These are phyloP conservation scores for Cydia amplana DNA, from an alignment of 1,140 invertebrate species.

Conservation along the genomic window DNA sequence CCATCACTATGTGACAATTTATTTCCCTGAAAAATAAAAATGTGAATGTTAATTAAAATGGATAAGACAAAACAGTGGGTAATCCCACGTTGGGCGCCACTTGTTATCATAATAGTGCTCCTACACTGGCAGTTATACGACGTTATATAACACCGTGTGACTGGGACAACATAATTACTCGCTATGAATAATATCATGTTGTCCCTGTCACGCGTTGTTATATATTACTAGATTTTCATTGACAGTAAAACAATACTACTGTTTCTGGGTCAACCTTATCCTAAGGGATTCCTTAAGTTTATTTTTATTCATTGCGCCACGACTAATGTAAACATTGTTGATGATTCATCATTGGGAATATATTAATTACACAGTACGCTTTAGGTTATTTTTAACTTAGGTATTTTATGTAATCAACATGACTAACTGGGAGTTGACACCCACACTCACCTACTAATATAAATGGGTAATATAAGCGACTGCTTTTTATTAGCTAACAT, in stretches of 20 bases:
- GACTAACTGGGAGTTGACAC: not conserved
- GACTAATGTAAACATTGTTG: not conserved
- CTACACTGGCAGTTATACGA: too few relatives aligned
- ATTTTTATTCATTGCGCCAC: not conserved
- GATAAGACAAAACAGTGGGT: too few relatives aligned
- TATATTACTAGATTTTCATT: too few relatives aligned
- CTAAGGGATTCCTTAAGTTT: not conserved
- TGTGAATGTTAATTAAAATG: too few relatives aligned
- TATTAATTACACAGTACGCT: not conserved
- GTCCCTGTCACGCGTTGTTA: too few relatives aligned
- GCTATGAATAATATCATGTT: too few relatives aligned
- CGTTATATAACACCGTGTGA: too few relatives aligned
- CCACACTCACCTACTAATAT: not conserved
- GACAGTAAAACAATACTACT: too few relatives aligned
- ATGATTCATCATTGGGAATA: not conserved
- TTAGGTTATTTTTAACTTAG: not conserved
- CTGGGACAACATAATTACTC: not conserved
- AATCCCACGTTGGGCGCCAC: slow-evolving; percentile 8
- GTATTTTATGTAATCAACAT: too few relatives aligned
- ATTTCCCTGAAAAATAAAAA: too few relatives aligned
- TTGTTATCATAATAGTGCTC: not conserved
- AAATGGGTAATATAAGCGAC: not conserved
- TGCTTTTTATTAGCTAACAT: too few relatives aligned
- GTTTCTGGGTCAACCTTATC: not conserved
- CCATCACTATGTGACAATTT: too few relatives aligned